A percentile compares a stretch with the other conserved stretches of the same genome.
Conservation (phyloP, 2,888 invertebrate species). For the Cephus spinipes region DNA sequence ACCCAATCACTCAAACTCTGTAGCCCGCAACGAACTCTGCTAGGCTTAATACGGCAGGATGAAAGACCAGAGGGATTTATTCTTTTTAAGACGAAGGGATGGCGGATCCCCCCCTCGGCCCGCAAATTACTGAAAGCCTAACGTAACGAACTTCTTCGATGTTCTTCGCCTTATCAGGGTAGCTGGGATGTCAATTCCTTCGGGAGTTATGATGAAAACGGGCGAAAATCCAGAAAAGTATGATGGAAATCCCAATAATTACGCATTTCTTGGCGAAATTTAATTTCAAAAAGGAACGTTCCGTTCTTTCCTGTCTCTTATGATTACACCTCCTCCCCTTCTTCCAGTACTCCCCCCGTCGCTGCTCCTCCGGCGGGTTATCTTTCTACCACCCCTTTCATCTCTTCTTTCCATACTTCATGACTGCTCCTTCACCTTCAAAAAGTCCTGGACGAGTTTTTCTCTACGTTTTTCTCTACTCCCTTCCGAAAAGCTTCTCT, state of each 20-base stretch:
- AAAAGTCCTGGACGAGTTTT: no score
- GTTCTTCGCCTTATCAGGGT: background rate
- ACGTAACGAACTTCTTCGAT: background rate
- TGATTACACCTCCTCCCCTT: background rate
- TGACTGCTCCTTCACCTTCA: no score
- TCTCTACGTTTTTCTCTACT: no score
- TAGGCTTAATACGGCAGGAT: conserved; percentile 11
- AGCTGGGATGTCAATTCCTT: no score
- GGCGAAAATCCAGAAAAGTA: no score
- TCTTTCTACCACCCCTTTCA: no score
- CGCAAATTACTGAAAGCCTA: background rate
- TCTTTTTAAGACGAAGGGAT: background rate
- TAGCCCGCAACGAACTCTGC: conserved; percentile 6
- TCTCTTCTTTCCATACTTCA: no score
- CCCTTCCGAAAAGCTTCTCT: background rate
- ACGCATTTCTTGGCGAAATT: background rate
- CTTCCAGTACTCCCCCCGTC: background rate
- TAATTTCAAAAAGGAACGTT: background rate
- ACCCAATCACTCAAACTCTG: conserved; percentile 18
- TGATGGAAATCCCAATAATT: background rate
- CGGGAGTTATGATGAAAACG: no score
- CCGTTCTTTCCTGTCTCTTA: background rate
- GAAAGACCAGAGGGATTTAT: background rate
- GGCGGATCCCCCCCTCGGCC: background rate
- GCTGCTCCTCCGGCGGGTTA: background rate